Evolutionary conservation across 1,140 invertebrate species (phyloP), one percentile per base, ranked within the genome.

Genomic region (Papilio helenus): DNA sequence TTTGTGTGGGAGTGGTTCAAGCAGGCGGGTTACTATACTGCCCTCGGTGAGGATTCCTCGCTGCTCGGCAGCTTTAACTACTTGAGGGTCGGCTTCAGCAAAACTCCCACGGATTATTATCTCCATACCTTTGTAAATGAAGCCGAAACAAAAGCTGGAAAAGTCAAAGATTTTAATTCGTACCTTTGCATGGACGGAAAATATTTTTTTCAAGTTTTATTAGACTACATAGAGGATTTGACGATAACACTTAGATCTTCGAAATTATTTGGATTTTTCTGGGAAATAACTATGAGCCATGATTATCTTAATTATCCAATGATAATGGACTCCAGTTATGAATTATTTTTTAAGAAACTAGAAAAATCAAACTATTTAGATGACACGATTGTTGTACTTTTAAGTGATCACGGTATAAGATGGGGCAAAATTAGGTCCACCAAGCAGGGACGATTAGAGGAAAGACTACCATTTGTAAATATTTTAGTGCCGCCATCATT

Each of bases 341-440:
- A 94, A 10, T 82, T 89, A 0, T 96, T 96, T 85, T 93, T 98
- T 20, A 89, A 95, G 79, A 90, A 94, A 3, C 84, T 98, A 34
- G 94, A 96, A n/a, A 86, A 93, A 0, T 92, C 94, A 16, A 95
- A 96, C 0, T 95, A 96, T 16, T 91, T 97, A 82, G 95, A 97
- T 61, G 95, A 97, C 68, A 96, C 96, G 0, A 92, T 97, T 83
- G 89, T 99, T 0, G 95, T 99, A 34, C 96, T 99, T 20, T 95
- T 98, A 83, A 99, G 98, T 86, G 99, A 99, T 92, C 99, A 99
- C 90, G 99, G 99, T 0, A 97, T 98, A 86, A 92, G 99, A 44
- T 99, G 97, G 95, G 98, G 98, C 2, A 92, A 95, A 10, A 95
- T 96, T 71, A 89, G 95, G 8, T 87, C 89, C 46, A 99, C 98